phyloP scores from a whole-genome alignment of 1,140 invertebrate genomes.

The Apis cerana region DNA sequence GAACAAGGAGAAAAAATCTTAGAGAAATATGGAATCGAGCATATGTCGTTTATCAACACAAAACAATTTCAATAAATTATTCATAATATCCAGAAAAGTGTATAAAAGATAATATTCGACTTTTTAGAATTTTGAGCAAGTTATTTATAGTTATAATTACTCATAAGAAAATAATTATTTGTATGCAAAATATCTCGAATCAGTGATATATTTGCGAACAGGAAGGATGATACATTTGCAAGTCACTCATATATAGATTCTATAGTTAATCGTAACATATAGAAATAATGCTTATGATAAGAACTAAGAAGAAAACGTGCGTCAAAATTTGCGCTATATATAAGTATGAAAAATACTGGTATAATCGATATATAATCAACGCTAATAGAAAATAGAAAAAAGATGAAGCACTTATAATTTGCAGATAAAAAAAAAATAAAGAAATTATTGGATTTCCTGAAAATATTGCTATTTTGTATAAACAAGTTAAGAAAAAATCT shows the following conservation, averaged over 20 bases:
- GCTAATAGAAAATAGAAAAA: not conserved
- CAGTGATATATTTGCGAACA: not conserved
- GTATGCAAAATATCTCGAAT: not conserved
- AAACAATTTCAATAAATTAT: conserved; percentile 10
- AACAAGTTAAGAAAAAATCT: not conserved
- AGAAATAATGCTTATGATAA: conserved; percentile 20
- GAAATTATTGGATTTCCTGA: conserved; percentile 5
- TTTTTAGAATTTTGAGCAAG: not conserved
- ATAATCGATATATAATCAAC: not conserved
- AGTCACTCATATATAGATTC: conserved; percentile 19
- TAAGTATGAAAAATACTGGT: not conserved
- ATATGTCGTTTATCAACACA: conserved; percentile 6
- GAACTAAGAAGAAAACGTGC: not conserved
- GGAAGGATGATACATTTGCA: conserved; percentile 10
- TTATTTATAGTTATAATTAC: not conserved
- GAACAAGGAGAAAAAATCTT: conserved; percentile 42
- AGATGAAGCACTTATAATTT: conserved; percentile 12
- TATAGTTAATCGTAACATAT: conserved; percentile 22
- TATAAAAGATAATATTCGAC: not conserved
- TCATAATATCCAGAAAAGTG: not conserved
- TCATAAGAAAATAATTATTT: not conserved
- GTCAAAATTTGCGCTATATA: not conserved
- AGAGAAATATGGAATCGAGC: conserved; percentile 31
- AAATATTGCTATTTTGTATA: not conserved
- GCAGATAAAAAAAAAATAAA: not conserved